A percentile compares a stretch with the other conserved stretches of the same genome.
These are phyloP conservation scores for Branchellion lobata DNA, from an alignment of 2,888 invertebrate genomes.

Conservation along the genomic window DNA sequence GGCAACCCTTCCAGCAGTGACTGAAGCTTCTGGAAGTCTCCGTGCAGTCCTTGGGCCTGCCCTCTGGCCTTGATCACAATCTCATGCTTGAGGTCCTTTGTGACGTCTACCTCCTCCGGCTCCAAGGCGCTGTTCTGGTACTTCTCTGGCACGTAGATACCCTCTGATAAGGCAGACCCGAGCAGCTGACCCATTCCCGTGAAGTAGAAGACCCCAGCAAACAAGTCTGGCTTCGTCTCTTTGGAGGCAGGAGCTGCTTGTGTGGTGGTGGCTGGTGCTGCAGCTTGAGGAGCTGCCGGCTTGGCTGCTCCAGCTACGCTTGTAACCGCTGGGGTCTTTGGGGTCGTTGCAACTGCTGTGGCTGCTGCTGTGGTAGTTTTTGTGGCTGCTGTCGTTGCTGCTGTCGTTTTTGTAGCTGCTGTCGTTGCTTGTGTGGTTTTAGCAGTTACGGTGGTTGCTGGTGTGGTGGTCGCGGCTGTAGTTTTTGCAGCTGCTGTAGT, in stretches of 20 bases:
- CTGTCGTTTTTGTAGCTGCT: neutral
- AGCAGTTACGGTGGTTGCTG: neutral
- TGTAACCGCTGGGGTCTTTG: neutral
- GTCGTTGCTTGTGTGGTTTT: neutral
- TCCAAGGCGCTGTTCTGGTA: conserved; percentile 48
- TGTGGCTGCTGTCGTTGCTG: neutral
- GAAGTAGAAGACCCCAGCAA: conserved; percentile 52
- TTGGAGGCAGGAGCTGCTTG: neutral
- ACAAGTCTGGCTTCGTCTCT: conserved; percentile 50
- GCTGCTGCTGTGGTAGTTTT: neutral
- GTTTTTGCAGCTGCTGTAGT: conserved; percentile 12
- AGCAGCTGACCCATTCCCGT: conserved; percentile 52
- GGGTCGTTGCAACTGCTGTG: neutral
- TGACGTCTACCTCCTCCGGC: conserved; percentile 47
- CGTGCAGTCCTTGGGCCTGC: conserved; percentile 50
- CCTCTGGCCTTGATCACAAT: conserved; percentile 47
- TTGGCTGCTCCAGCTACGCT: neutral
- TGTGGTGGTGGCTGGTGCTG: neutral
- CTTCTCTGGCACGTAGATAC: conserved; percentile 51
- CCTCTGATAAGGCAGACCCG: conserved; percentile 50
- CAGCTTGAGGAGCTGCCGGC: neutral
- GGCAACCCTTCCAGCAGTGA: conserved; percentile 50
- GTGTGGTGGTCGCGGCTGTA: neutral
- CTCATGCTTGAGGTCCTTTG: conserved; percentile 31
- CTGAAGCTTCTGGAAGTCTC: conserved; percentile 49